Base-by-base conservation (phyloP, 1,140 invertebrate species). In the Drosophila grimshawi region DNA sequence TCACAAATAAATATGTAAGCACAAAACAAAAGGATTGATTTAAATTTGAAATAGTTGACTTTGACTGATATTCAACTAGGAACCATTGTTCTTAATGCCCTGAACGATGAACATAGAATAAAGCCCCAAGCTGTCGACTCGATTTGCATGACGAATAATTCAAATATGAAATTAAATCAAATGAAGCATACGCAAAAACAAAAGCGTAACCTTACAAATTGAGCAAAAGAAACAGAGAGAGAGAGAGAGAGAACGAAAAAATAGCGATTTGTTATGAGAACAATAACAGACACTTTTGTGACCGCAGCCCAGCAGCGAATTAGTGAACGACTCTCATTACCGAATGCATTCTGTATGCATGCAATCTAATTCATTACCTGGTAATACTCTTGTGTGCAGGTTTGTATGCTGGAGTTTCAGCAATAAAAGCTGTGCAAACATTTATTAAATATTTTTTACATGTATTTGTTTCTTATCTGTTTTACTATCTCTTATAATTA, bases 111-210 rank as follows among this genome's bases (percentile, higher is more conserved):
- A 41, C 3, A 4, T 6, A 3, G n/a, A 8, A 6, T 48, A 2
- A 52, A 27, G 43, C 37, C 69, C 64, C 45, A 71, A 51, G 52
- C 61, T 19, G 52, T 35, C 32, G 6, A 35, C 2, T 39, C 61
- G 55, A 80, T 72, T 66, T 81, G 45, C 67, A 74, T 78, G 74
- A 61, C 64, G 19, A 52, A 78, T 81, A 73, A 65, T 78, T 72
- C 66, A 32, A 30, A 77, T 73, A 72, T 67, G 46, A 68, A 78
- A 81, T 45, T 10, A 30, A 71, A 71, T 81, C 30, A 10, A 60
- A 60, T 60, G 43, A 30, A 11, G 39, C 29, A 43, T 51, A 63
- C 6, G 27, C 43, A 43, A 74, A 55, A 51, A 46, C 43, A 77
- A 81, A 81, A 43, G 41, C 8, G 27, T 4, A 32, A 41, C 10